A percentile compares a stretch with the other conserved stretches of the same genome.
Conservation (phyloP, 2,797 vertebrate species). For the Heliangelus exortis region DNA sequence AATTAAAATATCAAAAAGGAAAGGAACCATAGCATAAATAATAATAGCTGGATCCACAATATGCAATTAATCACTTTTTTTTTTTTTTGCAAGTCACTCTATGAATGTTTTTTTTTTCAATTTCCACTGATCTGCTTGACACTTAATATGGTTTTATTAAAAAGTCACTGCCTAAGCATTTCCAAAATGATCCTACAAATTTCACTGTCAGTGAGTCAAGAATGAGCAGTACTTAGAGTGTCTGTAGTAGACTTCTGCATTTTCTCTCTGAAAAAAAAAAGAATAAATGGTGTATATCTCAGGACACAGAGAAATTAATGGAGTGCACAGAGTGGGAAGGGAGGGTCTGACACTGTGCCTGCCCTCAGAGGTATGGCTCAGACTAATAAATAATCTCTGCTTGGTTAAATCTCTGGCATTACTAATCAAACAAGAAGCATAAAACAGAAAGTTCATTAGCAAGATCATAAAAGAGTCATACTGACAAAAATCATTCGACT, state of each 20-base stretch:
- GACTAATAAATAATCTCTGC: constrained; percentile 62
- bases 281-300: not conserved
- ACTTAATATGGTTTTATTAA: not conserved
- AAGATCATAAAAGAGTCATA: constrained; percentile 61
- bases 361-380: constrained; percentile 46
- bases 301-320: not conserved
- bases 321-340: not conserved
- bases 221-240: not conserved
- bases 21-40: not conserved
- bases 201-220: not conserved
- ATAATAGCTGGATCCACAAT: not conserved
- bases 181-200: not conserved
- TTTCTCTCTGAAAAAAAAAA: not conserved
- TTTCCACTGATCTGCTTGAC: not conserved
- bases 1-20: not conserved
- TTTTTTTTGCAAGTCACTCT: not conserved
- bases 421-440: constrained; percentile 67
- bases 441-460: constrained; percentile 66
- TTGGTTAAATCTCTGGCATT: constrained; percentile 65
- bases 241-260: not conserved
- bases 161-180: not conserved
- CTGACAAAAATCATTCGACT: constrained; percentile 48
- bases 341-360: constrained; percentile 29
- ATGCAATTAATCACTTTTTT: not conserved
- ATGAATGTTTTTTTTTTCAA: not conserved